Percentiles rank a stretch among this genome's conserved stretches.
These are phyloP conservation scores for Pionites leucogaster DNA, from an alignment of 2,113 vertebrate species.

Conservation along the genomic window DNA sequence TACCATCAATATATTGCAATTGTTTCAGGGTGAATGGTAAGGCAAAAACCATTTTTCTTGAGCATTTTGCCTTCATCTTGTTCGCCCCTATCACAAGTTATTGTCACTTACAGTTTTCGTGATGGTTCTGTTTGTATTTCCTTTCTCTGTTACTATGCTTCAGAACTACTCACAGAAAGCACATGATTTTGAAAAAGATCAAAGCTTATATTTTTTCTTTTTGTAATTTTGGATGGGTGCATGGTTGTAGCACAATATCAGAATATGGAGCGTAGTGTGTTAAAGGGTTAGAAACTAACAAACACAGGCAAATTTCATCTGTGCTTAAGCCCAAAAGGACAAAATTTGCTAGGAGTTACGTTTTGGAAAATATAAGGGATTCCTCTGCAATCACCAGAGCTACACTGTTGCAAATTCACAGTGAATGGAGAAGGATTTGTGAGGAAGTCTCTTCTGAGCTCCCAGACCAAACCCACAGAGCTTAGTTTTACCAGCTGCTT, in stretches of 20 bases:
- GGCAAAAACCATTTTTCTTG: not conserved
- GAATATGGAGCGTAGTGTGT: not conserved
- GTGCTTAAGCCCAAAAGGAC: not conserved
- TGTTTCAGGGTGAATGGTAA: slow-evolving; percentile 23
- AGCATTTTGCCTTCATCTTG: not conserved
- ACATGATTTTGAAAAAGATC: not conserved
- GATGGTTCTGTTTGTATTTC: not conserved
- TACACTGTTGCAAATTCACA: not conserved
- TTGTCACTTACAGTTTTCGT: slow-evolving; percentile 4
- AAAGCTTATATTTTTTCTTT: not conserved
- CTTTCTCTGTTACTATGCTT: not conserved
- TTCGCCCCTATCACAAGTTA: not conserved
- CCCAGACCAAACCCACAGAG: not conserved
- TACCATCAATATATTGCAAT: not conserved
- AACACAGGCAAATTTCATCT: not conserved
- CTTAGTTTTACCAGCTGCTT: not conserved
- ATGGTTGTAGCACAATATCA: not conserved
- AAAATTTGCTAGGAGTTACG: not conserved
- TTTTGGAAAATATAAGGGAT: not conserved
- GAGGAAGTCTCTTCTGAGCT: not conserved
- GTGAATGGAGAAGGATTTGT: not conserved
- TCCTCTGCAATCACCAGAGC: not conserved
- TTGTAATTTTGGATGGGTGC: not conserved
- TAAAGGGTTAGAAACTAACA: not conserved
- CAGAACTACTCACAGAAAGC: not conserved